A percentile compares a stretch with the other conserved stretches of the same genome.
These are phyloP conservation scores for Alfaro cultratus DNA, from an alignment of 2,797 vertebrate species.

Conservation along the genomic window DNA sequence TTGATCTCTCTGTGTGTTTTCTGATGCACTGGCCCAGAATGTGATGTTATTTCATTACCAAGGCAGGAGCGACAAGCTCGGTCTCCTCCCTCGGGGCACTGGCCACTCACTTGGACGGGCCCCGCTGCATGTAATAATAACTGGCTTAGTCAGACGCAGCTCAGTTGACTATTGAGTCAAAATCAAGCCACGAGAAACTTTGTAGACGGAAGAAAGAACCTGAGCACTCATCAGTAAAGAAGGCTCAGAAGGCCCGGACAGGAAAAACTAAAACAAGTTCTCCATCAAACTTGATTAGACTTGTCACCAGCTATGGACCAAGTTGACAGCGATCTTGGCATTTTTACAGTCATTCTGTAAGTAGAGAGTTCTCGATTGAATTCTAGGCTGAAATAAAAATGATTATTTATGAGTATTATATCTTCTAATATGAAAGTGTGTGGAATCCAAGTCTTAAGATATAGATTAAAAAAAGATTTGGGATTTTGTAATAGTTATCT, in stretches of 20 bases:
- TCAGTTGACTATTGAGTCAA: conserved; percentile 59
- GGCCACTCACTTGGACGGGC: conserved; percentile 75
- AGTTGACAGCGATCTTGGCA: conserved; percentile 82
- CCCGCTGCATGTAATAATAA: conserved; percentile 65
- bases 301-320: conserved; percentile 78
- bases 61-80: conserved; percentile 77
- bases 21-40: conserved; percentile 81
- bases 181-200: conserved; percentile 50
- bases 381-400: background rate
- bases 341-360: conserved; percentile 92
- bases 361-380: conserved; percentile 64
- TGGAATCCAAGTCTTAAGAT: background rate
- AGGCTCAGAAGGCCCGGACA: conserved; percentile 49
- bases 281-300: conserved; percentile 38
- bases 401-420: conserved; percentile 16
- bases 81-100: conserved; percentile 73
- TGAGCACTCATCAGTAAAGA: conserved; percentile 39
- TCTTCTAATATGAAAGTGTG: conserved; percentile 4
- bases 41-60: conserved; percentile 83
- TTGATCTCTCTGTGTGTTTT: conserved; percentile 86
- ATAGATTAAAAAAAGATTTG: background rate
- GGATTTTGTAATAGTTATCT: background rate
- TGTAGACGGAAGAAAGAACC: conserved; percentile 43
- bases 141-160: conserved; percentile 58
- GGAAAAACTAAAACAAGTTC: conserved; percentile 51